Evolutionary conservation across 2,113 vertebrate genomes (phyloP).

Genomic region (Silurus asotus): DNA sequence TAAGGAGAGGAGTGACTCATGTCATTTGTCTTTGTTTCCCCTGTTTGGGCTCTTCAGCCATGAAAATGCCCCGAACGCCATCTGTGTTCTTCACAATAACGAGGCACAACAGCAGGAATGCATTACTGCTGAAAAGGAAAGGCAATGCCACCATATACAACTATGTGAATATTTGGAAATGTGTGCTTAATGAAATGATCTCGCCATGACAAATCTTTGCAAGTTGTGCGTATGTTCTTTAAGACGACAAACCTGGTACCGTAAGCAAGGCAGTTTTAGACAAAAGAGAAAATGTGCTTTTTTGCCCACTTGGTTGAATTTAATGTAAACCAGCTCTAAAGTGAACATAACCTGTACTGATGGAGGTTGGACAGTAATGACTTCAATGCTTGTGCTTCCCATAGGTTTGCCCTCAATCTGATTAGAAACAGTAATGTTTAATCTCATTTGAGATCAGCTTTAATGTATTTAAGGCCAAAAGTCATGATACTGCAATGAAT

Average conservation of each 20-base stretch:
- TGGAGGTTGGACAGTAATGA: conserved; percentile 19
- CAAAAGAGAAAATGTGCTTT: conserved; percentile 29
- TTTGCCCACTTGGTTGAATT: conserved; percentile 30
- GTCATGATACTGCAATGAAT: conserved; percentile 39
- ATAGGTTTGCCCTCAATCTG: conserved; percentile 32
- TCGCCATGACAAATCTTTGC: conserved; percentile 49
- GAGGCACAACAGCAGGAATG: conserved; percentile 55
- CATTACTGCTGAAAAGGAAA: conserved; percentile 52
- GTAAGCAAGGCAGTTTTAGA: conserved; percentile 8
- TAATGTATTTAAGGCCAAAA: conserved; percentile 42
- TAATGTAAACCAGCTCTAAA: conserved; percentile 51
- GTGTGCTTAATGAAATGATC: conserved; percentile 60
- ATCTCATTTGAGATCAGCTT: conserved; percentile 13
- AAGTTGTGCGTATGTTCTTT: conserved; percentile 38
- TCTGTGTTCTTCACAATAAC: conserved; percentile 57
- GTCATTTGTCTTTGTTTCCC: conserved; percentile 69
- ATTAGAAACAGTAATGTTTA: conserved; percentile 49
- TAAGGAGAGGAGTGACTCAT: conserved; percentile 73
- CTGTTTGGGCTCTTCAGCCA: conserved; percentile 68
- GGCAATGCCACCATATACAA: conserved; percentile 59
- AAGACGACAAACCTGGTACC: conserved; percentile 39
- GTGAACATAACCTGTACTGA: conserved; percentile 50
- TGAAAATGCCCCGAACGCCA: conserved; percentile 61
- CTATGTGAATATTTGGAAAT: conserved; percentile 62
- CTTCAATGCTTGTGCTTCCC: conserved; percentile 31